Base-by-base conservation (phyloP, 1,140 invertebrate species). In the Lepidurus couesii region DNA sequence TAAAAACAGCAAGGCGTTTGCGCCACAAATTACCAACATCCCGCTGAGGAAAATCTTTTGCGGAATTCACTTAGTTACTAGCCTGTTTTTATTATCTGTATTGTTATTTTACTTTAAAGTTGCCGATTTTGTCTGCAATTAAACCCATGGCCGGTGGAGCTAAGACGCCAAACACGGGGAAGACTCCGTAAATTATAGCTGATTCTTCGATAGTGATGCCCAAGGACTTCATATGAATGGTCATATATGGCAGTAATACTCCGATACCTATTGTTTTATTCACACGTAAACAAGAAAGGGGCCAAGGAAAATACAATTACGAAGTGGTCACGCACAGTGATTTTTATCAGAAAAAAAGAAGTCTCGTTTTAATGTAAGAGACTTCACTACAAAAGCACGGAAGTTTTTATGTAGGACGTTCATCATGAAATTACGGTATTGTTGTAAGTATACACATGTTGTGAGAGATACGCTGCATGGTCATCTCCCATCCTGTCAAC, bases 131-230 rank as follows among this genome's bases (percentile, higher is more conserved):
- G 84, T 93, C 92, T 0, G 91, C 92, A 16, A 92, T 84, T 84
- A 93, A 87, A 75, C 92, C 92, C 21, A 92, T 90, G 34, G 94
- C 82, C 1, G 92, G 92, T 34, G 92, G 92, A 88, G 93, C 93
- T 43, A 94, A 85, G 79, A 94, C 91, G 44, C 90, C 90, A 1
- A 93, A 87, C 76, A 94, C 88, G 1, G 93, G 93, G 74, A 92
- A 92, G 1, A 94, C 88, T 6, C 93, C 91, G 21, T 92, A 93
- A 89, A 94, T 94, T 80, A 94, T 91, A n/a, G 92, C 92, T 1
- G 92, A 92, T 86, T 95, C 92, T 84, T 92, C 90, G 8, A 93
- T 90, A 79, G 91, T 92, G 81, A 95, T 91, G 75, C 93, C 93
- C 75, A 95, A 84, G 82, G 93, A 90, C 81, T 91, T 88, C 92